phyloP scores from a whole-genome alignment of 2,113 vertebrate species.

The Ivindomyrus marchei region DNA sequence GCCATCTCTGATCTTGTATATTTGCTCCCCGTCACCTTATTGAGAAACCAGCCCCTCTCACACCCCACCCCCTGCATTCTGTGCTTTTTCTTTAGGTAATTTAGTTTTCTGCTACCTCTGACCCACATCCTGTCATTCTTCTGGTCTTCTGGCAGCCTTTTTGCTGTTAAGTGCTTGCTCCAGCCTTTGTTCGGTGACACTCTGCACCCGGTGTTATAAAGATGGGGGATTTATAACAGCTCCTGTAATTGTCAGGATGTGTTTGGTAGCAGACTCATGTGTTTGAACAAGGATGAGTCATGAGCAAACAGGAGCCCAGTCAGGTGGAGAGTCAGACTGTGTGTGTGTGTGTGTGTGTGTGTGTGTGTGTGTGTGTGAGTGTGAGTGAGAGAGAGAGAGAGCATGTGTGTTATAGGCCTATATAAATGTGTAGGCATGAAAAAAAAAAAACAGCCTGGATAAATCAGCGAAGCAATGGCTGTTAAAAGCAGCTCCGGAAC shows the following conservation, averaged over 20 bases:
- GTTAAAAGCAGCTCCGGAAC: background rate
- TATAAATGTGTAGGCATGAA: background rate
- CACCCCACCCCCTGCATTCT: background rate
- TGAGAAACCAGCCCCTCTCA: background rate
- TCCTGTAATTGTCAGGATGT: slow-evolving; percentile 4
- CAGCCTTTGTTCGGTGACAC: background rate
- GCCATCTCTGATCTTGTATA: background rate
- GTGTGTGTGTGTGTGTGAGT: background rate
- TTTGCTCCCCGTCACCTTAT: background rate
- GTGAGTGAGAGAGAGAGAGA: background rate
- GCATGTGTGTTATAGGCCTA: background rate
- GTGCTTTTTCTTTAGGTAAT: background rate
- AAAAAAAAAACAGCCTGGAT: background rate
- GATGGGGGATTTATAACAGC: background rate
- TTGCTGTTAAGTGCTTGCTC: background rate
- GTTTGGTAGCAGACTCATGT: background rate
- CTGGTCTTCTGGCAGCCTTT: background rate
- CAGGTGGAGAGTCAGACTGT: background rate
- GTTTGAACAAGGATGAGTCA: background rate
- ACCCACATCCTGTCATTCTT: background rate
- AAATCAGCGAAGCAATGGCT: background rate
- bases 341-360: background rate
- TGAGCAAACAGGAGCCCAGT: background rate
- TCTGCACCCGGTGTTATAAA: background rate
- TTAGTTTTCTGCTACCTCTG: background rate